Evolutionary conservation across 2,113 vertebrate genomes (phyloP).

Genomic region (Upupa epops): DNA sequence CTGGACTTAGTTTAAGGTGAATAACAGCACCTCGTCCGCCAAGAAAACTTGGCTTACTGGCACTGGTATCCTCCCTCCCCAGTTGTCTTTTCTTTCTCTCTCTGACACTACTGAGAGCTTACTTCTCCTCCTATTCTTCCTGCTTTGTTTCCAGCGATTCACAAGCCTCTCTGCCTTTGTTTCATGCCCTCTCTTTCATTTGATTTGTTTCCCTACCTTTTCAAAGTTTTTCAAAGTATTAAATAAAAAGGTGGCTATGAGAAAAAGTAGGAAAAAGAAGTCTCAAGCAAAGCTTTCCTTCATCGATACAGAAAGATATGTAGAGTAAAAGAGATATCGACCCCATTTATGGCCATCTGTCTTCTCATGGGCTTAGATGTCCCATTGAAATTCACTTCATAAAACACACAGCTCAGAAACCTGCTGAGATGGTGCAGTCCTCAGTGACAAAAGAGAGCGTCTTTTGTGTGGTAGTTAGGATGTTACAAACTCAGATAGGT

Average conservation of each 20-base stretch:
- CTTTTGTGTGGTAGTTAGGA: background rate
- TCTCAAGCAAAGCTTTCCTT: no score
- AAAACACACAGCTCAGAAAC: constrained; percentile 4
- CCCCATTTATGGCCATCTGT: background rate
- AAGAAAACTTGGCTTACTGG: background rate
- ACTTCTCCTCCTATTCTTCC: background rate
- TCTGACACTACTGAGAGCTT: background rate
- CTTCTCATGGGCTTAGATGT: background rate
- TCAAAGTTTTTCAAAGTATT: background rate
- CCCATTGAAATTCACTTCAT: background rate
- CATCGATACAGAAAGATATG: background rate
- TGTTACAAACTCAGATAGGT: background rate
- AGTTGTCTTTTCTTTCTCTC: background rate
- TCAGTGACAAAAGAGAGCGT: background rate
- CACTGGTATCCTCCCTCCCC: background rate
- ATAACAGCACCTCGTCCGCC: background rate
- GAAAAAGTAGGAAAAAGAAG: background rate
- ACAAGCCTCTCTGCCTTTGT: background rate
- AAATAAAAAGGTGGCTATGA: background rate
- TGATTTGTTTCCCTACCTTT: background rate
- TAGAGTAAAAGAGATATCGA: background rate
- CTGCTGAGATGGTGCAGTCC: background rate
- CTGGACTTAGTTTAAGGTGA: background rate
- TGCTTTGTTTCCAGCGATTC: background rate
- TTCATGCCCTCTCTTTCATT: background rate